These are phyloP conservation scores for Spea bombifrons DNA, from an alignment of 2,113 vertebrate species.

Conservation along the genomic window DNA sequence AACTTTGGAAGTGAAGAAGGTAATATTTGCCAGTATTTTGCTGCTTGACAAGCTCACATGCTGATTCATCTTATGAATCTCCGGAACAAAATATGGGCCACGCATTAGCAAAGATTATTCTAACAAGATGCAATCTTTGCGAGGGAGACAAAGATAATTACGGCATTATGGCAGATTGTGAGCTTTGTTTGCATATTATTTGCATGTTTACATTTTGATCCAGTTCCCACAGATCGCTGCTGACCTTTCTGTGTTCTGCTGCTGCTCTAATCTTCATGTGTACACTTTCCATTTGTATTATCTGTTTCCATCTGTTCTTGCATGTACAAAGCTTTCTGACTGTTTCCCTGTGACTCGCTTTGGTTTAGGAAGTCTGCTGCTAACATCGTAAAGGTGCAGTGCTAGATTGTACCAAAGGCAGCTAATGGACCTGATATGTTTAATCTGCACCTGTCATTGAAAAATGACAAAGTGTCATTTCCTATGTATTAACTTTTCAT, in stretches of 20 bases:
- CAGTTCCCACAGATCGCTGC: constrained; percentile 38
- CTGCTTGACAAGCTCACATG: background rate
- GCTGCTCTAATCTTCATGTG: constrained; percentile 42
- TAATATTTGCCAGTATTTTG: constrained; percentile 23
- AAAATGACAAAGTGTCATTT: background rate
- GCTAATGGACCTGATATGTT: constrained; percentile 23
- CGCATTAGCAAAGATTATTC: constrained; percentile 47
- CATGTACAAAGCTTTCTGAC: constrained; percentile 35
- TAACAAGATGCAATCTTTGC: constrained; percentile 42
- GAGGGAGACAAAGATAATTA: constrained; percentile 47
- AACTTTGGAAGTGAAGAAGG: background rate
- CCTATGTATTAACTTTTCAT: no score
- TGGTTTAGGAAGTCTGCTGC: constrained; percentile 27
- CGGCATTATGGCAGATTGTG: constrained; percentile 43
- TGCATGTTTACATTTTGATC: constrained; percentile 49
- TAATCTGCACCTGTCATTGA: constrained; percentile 12
- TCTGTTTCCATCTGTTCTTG: constrained; percentile 45
- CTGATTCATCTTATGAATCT: constrained; percentile 41
- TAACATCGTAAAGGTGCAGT: constrained; percentile 24
- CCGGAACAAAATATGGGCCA: constrained; percentile 40
- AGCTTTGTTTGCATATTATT: constrained; percentile 49
- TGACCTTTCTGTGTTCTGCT: constrained; percentile 47
- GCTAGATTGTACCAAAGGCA: constrained; percentile 22
- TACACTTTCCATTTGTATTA: constrained; percentile 49
- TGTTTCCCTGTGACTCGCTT: constrained; percentile 35